Percentiles rank a stretch among this genome's conserved stretches.
Evolutionary conservation across 2,888 invertebrate species (phyloP).

Genomic region (Agrilus cyanescens): DNA sequence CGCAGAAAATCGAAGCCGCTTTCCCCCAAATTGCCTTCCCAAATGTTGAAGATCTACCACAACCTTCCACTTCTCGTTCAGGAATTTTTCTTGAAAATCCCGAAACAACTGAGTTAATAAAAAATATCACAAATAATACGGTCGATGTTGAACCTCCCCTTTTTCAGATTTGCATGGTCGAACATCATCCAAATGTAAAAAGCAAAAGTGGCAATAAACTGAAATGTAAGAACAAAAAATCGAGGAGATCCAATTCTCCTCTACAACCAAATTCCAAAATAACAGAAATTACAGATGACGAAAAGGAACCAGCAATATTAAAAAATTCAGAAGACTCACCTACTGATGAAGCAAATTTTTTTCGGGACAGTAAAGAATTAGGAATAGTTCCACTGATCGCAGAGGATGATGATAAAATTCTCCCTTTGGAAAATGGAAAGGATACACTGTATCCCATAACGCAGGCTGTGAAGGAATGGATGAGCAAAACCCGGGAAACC

Average conservation of each 20-base stretch:
- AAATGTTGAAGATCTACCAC: constrained; percentile 11
- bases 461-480: constrained; percentile 48
- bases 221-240: constrained; percentile 12
- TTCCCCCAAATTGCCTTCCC: constrained; percentile 10
- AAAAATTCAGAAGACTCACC: constrained; percentile 8
- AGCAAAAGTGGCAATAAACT: constrained; percentile 10
- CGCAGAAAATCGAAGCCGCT: background rate
- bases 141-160: background rate
- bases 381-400: constrained; percentile 1
- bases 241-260: background rate
- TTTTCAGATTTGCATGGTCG: background rate
- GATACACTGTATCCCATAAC: constrained; percentile 38
- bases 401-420: constrained; percentile 2
- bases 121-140: background rate
- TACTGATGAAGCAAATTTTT: constrained; percentile 6
- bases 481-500: constrained; percentile 35
- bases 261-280: background rate
- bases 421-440: constrained; percentile 2
- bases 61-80: constrained; percentile 16
- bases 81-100: constrained; percentile 24
- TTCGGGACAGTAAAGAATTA: too few relatives aligned
- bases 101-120: constrained; percentile 1
- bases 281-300: constrained; percentile 8
- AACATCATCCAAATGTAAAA: constrained; percentile 1
- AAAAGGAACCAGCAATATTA: constrained; percentile 3